Conservation (phyloP, 2,888 invertebrate species). For the Cryptus armator region DNA sequence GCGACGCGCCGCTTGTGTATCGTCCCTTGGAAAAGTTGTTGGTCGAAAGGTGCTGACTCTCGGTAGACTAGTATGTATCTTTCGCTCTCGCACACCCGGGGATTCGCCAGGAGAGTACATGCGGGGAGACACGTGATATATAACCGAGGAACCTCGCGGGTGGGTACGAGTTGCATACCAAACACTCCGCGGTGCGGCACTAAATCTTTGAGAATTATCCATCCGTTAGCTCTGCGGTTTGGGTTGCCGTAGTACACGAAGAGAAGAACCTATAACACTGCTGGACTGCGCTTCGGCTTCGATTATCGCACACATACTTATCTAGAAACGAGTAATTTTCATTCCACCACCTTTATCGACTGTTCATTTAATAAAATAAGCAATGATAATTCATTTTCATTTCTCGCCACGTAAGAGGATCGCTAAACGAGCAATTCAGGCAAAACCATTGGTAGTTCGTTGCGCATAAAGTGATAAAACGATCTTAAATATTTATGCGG, state of each 20-base stretch:
- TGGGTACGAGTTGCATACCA: slow-evolving; percentile 77
- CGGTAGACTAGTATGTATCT: slow-evolving; percentile 50
- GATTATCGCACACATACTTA: background rate
- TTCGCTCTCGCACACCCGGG: slow-evolving; percentile 56
- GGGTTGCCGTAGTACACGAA: slow-evolving; percentile 14
- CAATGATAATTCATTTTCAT: too few relatives aligned
- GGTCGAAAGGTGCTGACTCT: slow-evolving; percentile 57
- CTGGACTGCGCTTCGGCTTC: background rate
- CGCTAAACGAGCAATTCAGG: too few relatives aligned
- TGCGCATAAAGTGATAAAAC: too few relatives aligned
- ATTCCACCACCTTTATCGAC: too few relatives aligned
- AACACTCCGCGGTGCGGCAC: slow-evolving; percentile 75
- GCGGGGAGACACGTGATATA: slow-evolving; percentile 32
- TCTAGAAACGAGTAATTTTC: slow-evolving; percentile 33
- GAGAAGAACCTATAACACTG: background rate
- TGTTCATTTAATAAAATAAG: too few relatives aligned
- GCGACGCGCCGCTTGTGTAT: slow-evolving; percentile 50
- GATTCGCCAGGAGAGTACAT: slow-evolving; percentile 38
- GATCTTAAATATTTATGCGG: background rate
- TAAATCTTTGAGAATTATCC: slow-evolving; percentile 78
- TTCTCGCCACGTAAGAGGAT: too few relatives aligned
- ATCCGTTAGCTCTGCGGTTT: slow-evolving; percentile 46
- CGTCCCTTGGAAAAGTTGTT: slow-evolving; percentile 55
- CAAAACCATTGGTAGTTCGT: too few relatives aligned
- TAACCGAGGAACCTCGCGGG: slow-evolving; percentile 43